Conservation (phyloP, 2,888 invertebrate species). For the Eupithecia exiguata region DNA sequence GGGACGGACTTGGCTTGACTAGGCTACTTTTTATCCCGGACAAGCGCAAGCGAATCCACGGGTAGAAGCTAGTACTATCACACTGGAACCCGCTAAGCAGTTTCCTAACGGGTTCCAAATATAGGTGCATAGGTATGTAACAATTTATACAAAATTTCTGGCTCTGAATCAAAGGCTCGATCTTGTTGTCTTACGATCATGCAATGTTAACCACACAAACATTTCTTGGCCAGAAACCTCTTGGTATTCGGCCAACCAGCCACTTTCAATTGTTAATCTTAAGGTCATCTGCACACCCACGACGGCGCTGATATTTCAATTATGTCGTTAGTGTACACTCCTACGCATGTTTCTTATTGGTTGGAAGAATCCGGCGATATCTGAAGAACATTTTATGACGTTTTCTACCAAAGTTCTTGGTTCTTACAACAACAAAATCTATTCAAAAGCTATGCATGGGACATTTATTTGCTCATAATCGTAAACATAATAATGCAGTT, state of each 20-base stretch:
- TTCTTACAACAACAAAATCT: neutral
- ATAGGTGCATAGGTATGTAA: neutral
- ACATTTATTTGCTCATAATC: neutral
- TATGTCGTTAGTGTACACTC: slow-evolving; percentile 20
- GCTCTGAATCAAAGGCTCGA: neutral
- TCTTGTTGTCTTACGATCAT: neutral
- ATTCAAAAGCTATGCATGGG: neutral
- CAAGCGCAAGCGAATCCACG: too few relatives aligned
- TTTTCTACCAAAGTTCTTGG: neutral
- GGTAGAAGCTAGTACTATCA: too few relatives aligned
- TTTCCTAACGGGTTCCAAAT: too few relatives aligned
- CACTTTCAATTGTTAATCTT: slow-evolving; percentile 44
- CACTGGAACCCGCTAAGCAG: too few relatives aligned
- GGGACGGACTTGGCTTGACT: too few relatives aligned
- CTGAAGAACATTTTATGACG: neutral
- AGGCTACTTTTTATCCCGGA: too few relatives aligned
- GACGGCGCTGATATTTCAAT: slow-evolving; percentile 34
- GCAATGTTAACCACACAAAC: neutral
- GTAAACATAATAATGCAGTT: neutral
- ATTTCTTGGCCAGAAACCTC: slow-evolving; percentile 11
- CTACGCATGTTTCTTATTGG: slow-evolving; percentile 21
- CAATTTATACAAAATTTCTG: neutral
- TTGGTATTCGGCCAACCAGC: slow-evolving; percentile 12
- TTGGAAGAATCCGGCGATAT: neutral
- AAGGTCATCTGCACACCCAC: slow-evolving; percentile 43